Base-by-base conservation (phyloP, 1,140 invertebrate genomes). In the Bombus cullumanus region DNA sequence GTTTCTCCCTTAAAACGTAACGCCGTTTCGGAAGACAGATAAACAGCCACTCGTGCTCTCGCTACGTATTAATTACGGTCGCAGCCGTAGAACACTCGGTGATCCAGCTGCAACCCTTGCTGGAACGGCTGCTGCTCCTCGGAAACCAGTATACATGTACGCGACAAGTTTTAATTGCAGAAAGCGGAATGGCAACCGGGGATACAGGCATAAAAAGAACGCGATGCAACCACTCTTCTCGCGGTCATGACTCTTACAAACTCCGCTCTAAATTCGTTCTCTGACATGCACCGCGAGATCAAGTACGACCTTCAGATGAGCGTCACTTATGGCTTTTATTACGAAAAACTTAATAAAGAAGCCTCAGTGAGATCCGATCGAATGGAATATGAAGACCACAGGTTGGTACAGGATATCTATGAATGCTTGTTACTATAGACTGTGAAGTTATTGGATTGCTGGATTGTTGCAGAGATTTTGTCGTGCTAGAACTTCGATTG, bases 1-100 rank as follows among this genome's bases (percentile, higher is more conserved):
- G 31, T 18, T 2, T 71, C 75, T 57, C 39, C 75, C 76, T 79
- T 62, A 62, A 62, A 79, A 69, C 53, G 83, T 37, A 84, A 84
- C 76, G 76, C 39, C n/a, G 83, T 69, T 72, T 68, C 53, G 39
- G 66, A 79, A 62, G 83, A 28, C 75, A 84, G 83, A 85, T 85
- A 85, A 85, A 74, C 83, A 81, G 78, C 78, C 83, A 85, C 78
- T 85, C 78, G 43, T 73, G 34, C 43, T n/a, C 59, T 57, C n/a
- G 77, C 68, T 47, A 66, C 69, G 78, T 75, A 82, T 86, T 86
- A 86, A 82, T 86, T 86, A 86, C 80, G 64, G 71, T 69, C 79
- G 62, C 64, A 53, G 59, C 43, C 15, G 47, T 31, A 57, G 22
- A 81, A 73, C 77, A 43, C 77, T 81, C n/a, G 57, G 57, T 18